These are phyloP conservation scores for Pangasianodon hypophthalmus DNA, from an alignment of 2,113 vertebrate genomes.

Conservation along the genomic window DNA sequence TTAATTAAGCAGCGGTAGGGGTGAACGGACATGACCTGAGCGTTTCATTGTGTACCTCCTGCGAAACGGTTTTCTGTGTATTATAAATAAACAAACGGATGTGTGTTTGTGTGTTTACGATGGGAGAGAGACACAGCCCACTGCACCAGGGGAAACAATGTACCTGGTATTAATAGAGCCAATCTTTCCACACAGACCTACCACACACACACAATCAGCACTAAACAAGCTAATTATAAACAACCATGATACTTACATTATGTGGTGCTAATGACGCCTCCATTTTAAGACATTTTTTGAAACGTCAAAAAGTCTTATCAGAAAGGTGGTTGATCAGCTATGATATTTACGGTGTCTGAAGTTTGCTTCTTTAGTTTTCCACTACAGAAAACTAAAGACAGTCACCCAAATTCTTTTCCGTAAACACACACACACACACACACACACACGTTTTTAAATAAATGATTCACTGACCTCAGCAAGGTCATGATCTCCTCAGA, in stretches of 20 bases:
- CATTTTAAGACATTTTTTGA: background rate
- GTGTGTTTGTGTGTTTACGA: constrained; percentile 46
- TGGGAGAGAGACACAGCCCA: constrained; percentile 10
- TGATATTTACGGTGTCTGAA: background rate
- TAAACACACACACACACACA: background rate
- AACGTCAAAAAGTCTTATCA: background rate
- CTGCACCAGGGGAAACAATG: constrained; percentile 31
- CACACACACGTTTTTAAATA: background rate
- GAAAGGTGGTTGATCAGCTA: background rate
- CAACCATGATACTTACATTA: background rate
- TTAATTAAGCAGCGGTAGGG: constrained; percentile 40
- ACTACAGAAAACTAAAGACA: background rate
- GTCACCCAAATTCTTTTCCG: background rate
- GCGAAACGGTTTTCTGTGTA: constrained; percentile 27
- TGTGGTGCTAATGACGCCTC: background rate
- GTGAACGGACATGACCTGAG: constrained; percentile 42
- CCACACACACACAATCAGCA: background rate
- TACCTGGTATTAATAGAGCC: constrained; percentile 43
- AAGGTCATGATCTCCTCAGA: constrained; percentile 81
- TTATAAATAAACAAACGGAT: constrained; percentile 49
- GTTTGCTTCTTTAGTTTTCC: background rate
- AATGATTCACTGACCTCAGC: constrained; percentile 31
- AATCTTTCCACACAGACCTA: constrained; percentile 30
- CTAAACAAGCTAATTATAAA: background rate
- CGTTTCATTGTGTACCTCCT: constrained; percentile 42